Evolutionary conservation across 2,113 vertebrate species (phyloP), one percentile per base, ranked within the genome.

Genomic region (Plecotus auritus): DNA sequence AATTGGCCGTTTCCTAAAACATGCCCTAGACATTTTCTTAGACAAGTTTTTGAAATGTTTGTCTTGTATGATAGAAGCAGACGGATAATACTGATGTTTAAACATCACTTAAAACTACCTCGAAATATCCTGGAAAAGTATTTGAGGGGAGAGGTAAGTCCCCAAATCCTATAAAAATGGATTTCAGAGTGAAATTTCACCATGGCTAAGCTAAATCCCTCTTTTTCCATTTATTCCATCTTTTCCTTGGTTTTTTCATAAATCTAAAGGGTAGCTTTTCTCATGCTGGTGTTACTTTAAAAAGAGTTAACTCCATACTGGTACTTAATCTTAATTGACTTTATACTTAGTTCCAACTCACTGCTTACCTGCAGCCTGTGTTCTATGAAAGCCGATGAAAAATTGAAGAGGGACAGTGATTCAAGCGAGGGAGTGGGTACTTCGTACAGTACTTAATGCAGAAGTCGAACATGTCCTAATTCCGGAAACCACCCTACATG

Each of bases 281-380:
- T 95, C 20, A 56, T 18, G 5, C 72, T n/a, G 6, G 51, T 61
- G 83, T 69, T 49, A 67, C 49, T 80, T 92, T 51, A 74, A 28
- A 54, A 90, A 96, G 37, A 77, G 66, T 81, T 84, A 91, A 56
- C 26, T 78, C 61, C 61, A 74, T 4, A 22, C 7, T 64, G 22
- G 61, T 40, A 85, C 72, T 78, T 49, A 70, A 86, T 83, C 23
- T 76, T 88, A 76, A 90, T 67, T 69, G 45, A 89, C 72, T 92
- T 92, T 70, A 74, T 85, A 94, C 35, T 89, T 85, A 80, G 85
- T 93, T 96, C 54, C 74, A 82, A 84, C 16, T 93, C 76, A 81
- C 64, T 90, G 40, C 51, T 87, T 78, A 72, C 64, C 40, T 76
- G 66, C 72, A 91, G 49, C 49, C 54, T 20, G 28, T 49, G 77